Evolutionary conservation across 2,888 invertebrate species (phyloP).

Genomic region (Mimumesa dahlbomi): DNA sequence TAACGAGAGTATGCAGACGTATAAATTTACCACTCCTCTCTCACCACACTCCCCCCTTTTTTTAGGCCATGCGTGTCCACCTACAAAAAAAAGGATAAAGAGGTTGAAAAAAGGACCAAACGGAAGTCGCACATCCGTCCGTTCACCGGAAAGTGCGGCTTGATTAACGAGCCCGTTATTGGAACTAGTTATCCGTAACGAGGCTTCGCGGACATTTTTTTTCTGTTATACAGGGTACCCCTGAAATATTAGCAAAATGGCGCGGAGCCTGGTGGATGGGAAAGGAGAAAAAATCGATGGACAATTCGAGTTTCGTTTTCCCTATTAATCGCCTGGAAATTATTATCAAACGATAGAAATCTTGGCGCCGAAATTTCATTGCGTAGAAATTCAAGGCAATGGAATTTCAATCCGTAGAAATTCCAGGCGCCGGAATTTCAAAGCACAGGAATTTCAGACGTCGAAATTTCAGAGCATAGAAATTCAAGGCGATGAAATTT

Average conservation of each 20-base stretch:
- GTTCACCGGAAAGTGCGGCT: conserved; percentile 64
- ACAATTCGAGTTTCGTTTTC: too few relatives aligned
- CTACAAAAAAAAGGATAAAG: conserved; percentile 34
- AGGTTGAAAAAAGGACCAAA: conserved; percentile 33
- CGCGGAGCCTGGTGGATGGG: neutral
- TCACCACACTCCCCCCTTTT: conserved; percentile 20
- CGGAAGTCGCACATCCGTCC: conserved; percentile 57
- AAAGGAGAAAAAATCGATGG: neutral
- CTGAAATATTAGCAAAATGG: conserved; percentile 6
- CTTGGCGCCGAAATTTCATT: too few relatives aligned
- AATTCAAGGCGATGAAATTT: too few relatives aligned
- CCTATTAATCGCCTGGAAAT: too few relatives aligned
- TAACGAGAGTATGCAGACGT: conserved; percentile 29
- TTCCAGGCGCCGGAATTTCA: too few relatives aligned
- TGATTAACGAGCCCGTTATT: conserved; percentile 74
- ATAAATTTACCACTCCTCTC: conserved; percentile 42
- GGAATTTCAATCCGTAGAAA: too few relatives aligned
- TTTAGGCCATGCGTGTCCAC: conserved; percentile 8
- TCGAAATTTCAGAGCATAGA: too few relatives aligned
- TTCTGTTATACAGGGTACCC: neutral
- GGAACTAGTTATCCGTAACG: conserved; percentile 71
- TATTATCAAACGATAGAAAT: too few relatives aligned
- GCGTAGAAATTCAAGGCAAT: too few relatives aligned
- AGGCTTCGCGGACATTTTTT: conserved; percentile 41
- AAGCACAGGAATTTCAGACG: too few relatives aligned